These are phyloP conservation scores for Fringilla coelebs DNA, from an alignment of 2,797 vertebrate species.

Conservation along the genomic window DNA sequence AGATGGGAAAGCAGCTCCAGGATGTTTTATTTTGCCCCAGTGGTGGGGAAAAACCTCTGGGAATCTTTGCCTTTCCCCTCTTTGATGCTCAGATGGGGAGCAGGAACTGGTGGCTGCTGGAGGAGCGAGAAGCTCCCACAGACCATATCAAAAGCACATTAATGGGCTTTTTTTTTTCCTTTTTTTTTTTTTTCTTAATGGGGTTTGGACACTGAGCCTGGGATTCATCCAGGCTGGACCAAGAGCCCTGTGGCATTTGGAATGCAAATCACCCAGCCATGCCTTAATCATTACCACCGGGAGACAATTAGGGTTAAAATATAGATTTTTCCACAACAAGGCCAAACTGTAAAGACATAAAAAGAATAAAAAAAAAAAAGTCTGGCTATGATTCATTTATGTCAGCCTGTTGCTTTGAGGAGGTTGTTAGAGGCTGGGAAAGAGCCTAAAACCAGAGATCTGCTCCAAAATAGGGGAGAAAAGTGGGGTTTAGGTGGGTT, in stretches of 20 bases:
- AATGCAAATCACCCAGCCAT: conserved; percentile 70
- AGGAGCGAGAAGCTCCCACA: neutral
- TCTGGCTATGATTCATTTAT: conserved; percentile 26
- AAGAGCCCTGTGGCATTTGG: conserved; percentile 57
- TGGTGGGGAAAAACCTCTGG: neutral
- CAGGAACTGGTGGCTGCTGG: neutral
- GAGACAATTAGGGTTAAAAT: conserved; percentile 78
- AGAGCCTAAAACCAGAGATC: neutral
- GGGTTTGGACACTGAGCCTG: neutral
- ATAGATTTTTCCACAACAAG: conserved; percentile 67
- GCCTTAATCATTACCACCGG: conserved; percentile 73
- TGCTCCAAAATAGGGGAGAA: neutral
- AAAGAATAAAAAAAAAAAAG: conserved; percentile 44
- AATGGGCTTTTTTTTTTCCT: neutral
- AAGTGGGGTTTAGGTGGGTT: neutral
- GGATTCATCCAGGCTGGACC: conserved; percentile 16
- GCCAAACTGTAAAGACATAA: conserved; percentile 57
- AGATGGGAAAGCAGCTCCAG: neutral
- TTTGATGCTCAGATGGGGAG: neutral
- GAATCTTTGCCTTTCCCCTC: neutral
- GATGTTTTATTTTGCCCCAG: neutral
- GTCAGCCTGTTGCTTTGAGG: conserved; percentile 1
- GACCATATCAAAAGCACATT: conserved; percentile 11
- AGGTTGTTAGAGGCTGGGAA: neutral
- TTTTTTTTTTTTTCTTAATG: neutral